A percentile compares a stretch with the other conserved stretches of the same genome.
phyloP scores from a whole-genome alignment of 2,888 invertebrate genomes.

The Sminthurides aquaticus region DNA sequence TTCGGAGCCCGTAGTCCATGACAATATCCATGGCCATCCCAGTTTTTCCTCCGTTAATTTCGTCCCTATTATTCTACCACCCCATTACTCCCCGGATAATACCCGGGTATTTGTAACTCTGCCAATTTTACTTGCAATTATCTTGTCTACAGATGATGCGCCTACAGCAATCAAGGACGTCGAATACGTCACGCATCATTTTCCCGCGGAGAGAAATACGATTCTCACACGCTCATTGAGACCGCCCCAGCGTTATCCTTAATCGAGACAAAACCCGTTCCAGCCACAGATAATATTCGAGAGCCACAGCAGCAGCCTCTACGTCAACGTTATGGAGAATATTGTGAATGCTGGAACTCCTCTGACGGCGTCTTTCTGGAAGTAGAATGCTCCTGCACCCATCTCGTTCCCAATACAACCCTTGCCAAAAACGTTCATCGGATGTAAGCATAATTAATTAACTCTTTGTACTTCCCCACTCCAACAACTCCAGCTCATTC shows the following conservation, averaged over 20 bases:
- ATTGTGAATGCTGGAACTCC: conserved; percentile 32
- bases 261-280: neutral
- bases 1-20: too few species aligned
- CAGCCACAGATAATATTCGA: neutral
- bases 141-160: too few species aligned
- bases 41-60: too few species aligned
- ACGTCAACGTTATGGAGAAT: conserved; percentile 14
- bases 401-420: conserved; percentile 9
- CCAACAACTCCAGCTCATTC: too few species aligned
- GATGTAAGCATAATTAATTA: too few species aligned
- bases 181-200: neutral
- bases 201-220: neutral
- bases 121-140: too few species aligned
- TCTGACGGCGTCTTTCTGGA: conserved; percentile 26
- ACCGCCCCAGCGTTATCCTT: neutral
- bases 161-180: too few species aligned
- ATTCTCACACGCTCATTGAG: neutral
- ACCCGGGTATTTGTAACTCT: too few species aligned
- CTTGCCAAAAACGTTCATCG: conserved; percentile 29
- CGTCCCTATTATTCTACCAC: too few species aligned
- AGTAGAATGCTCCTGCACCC: conserved; percentile 38
- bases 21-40: too few species aligned
- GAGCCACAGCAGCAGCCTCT: neutral
- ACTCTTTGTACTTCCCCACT: too few species aligned
- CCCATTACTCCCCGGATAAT: too few species aligned